Conservation (phyloP, 2,888 invertebrate species). For the Mallateleia sp. region DNA sequence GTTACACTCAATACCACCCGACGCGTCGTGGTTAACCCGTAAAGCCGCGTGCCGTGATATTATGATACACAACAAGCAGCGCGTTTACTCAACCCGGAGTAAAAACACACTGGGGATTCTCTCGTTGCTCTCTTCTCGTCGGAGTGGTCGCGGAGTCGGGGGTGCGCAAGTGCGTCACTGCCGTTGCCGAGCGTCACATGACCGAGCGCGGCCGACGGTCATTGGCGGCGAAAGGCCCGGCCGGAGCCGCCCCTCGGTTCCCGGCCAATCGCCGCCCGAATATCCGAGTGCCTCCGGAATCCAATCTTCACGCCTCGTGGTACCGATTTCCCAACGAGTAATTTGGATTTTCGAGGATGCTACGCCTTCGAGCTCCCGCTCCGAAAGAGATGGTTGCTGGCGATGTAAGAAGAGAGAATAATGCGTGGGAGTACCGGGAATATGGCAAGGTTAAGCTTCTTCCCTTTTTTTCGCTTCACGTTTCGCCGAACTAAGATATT, state of each 20-base stretch:
- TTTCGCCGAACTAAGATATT: constrained; percentile 63
- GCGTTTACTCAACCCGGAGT: constrained; percentile 93
- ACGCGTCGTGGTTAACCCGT: constrained; percentile 79
- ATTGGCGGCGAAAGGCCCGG: constrained; percentile 30
- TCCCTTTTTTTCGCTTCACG: constrained; percentile 60
- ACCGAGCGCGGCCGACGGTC: constrained; percentile 7
- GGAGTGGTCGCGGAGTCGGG: constrained; percentile 76
- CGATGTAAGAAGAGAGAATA: constrained; percentile 45
- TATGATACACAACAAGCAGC: constrained; percentile 96
- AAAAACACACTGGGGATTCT: constrained; percentile 88
- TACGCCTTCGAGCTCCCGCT: constrained; percentile 70
- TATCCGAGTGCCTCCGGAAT: constrained; percentile 21
- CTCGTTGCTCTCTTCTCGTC: constrained; percentile 81
- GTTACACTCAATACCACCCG: constrained; percentile 86
- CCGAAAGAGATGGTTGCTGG: constrained; percentile 66
- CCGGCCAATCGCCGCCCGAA: constrained; percentile 37
- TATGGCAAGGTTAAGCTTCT: constrained; percentile 68
- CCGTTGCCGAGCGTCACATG: constrained; percentile 46
- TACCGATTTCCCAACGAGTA: constrained; percentile 60
- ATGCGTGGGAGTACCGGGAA: constrained; percentile 69
- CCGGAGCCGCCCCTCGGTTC: constrained; percentile 44
- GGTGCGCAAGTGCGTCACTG: constrained; percentile 77
- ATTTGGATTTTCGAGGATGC: constrained; percentile 59
- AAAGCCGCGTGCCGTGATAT: constrained; percentile 90
- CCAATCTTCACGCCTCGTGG: constrained; percentile 70